Percentiles rank a stretch among this genome's conserved stretches.
phyloP scores from a whole-genome alignment of 2,113 vertebrate species.

The Halichoerus grypus region DNA sequence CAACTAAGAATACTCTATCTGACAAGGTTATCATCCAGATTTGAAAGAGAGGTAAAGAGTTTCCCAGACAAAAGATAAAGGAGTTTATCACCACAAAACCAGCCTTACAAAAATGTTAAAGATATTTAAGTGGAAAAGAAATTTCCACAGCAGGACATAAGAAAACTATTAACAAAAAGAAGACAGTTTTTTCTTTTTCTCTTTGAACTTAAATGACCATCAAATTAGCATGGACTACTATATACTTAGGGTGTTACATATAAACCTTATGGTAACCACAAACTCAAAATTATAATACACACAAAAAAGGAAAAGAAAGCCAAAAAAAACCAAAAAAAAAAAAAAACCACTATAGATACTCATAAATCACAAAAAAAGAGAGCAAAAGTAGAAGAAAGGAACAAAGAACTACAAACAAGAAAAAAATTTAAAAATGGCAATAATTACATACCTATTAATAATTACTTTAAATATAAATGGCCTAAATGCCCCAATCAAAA shows the following conservation, averaged over 20 bases:
- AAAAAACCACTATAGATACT: not conserved
- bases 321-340: not conserved
- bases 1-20: not conserved
- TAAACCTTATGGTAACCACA: not conserved
- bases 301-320: not conserved
- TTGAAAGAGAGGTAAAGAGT: not conserved
- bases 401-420: not conserved
- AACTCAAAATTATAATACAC: not conserved
- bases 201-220: not conserved
- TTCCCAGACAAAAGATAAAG: not conserved
- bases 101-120: not conserved
- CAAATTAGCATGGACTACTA: not conserved
- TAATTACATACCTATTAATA: not conserved
- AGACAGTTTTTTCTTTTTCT: too few species aligned
- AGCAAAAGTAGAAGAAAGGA: not conserved
- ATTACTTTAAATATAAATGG: not conserved
- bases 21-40: not conserved
- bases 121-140: not conserved
- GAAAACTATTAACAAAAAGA: not conserved
- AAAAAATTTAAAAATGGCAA: not conserved
- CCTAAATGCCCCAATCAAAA: not conserved
- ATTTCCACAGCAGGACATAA: not conserved
- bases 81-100: not conserved
- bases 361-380: not conserved
- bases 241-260: not conserved